phyloP scores from a whole-genome alignment of 2,888 invertebrate genomes.

The Conchocele bisecta region DNA sequence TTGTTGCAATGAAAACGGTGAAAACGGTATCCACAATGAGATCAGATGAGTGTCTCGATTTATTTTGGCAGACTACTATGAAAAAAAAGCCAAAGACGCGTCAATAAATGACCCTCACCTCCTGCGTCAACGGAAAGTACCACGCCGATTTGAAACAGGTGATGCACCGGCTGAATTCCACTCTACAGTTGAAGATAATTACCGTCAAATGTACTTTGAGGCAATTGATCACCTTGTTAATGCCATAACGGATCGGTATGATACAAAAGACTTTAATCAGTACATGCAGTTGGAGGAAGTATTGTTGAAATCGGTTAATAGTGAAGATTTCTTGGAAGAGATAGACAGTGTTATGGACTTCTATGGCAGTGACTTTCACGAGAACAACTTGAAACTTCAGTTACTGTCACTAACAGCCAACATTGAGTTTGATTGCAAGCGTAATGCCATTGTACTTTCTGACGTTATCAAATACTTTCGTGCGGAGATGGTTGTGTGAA shows the following conservation, averaged over 20 bases:
- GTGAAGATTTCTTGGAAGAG: not conserved
- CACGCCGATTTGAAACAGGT: no score
- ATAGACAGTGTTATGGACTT: not conserved
- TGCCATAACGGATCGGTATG: slow-evolving; percentile 30
- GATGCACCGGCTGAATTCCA: no score
- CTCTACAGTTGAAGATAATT: slow-evolving; percentile 11
- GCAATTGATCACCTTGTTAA: slow-evolving; percentile 21
- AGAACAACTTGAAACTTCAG: not conserved
- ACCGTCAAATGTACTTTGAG: slow-evolving; percentile 30
- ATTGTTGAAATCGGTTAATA: slow-evolving; percentile 24
- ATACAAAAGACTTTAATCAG: slow-evolving; percentile 18
- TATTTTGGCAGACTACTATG: slow-evolving; percentile 25
- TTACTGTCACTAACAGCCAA: slow-evolving; percentile 1
- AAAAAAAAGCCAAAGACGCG: slow-evolving; percentile 1
- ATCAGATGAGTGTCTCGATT: slow-evolving; percentile 12
- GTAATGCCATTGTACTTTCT: not conserved
- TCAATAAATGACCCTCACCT: no score
- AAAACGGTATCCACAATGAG: slow-evolving; percentile 3
- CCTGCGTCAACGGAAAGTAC: no score
- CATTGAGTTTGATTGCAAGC: not conserved
- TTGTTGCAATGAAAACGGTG: slow-evolving; percentile 1
- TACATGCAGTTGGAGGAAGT: slow-evolving; percentile 22
- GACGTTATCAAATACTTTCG: slow-evolving; percentile 1
- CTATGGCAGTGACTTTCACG: slow-evolving; percentile 10
- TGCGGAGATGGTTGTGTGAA: not conserved